Evolutionary conservation across 2,888 invertebrate genomes (phyloP), one percentile per base, ranked within the genome.

Genomic region (Epinotia ramella): DNA sequence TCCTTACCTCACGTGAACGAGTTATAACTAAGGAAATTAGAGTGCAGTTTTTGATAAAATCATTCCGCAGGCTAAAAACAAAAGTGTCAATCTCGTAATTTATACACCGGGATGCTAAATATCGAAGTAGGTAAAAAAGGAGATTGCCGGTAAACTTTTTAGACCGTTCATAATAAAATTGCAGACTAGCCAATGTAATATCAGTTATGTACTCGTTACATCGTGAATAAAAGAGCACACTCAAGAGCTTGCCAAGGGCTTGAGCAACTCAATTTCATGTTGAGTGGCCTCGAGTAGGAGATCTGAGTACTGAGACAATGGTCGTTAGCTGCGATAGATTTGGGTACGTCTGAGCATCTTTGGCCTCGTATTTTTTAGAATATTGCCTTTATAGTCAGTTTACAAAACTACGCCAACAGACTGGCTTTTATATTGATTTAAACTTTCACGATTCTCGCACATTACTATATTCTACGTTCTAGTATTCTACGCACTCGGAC

Each of bases 211-310:
- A 78, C 73, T 60, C 78, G 77, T 71, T 59, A 69, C 67, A 63
- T 24, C 57, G 11, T 28, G 67, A 56, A 13, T 6, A 80, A 84
- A 84, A 82, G 81, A 81, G 82, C 83, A 80, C 59, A 78, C 81
- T 81, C 81, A 80, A 84, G 83, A 84, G 84, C 83, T 85, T 86
- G 85, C 81, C 67, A 78, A 82, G 80, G 82, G 79, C 81, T 77
- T 73, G 78, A 78, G 77, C 77, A 77, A 80, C 80, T 80, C 81
- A 81, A 84, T 84, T 83, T 82, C 79, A 79, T 81, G 77, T 77
- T 79, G 81, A 83, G 83, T 75, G 80, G 76, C 76, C 77, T 62
- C 44, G 56, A 33, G 73, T 49, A 59, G 18, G 49, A 11, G 40
- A 40, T 40, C 72, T 24, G 64, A 46, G 53, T 20, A 44, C 53